Base-by-base conservation (phyloP, 2,113 vertebrate genomes). In the Otus sunia region DNA sequence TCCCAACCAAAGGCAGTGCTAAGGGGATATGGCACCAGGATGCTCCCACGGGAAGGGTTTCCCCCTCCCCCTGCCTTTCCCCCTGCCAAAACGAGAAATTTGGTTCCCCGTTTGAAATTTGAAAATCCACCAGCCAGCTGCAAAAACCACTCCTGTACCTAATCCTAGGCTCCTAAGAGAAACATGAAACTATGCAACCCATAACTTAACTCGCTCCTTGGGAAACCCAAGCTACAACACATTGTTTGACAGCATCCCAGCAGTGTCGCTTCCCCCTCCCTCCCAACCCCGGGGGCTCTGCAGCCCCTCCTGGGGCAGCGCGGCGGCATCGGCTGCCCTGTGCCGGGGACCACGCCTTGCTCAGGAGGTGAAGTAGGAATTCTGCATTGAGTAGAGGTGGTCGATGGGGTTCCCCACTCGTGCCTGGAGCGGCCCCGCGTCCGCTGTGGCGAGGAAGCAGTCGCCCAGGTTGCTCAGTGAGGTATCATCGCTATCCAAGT, bases 381-480 rank as follows among this genome's bases (percentile, higher is more conserved):
- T 99, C 98, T 99, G 99, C 99, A 99, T 99, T 94, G 99, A 99
- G 97, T 99, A 99, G 81, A 99, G 99, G 80, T 99, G 98, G 96
- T 99, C 99, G 10, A 99, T 99, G 47, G 99, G 99, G 86, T 99
- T 99, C 82, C 99, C 99, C 90, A 98, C 97, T 83, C 98, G 95
- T 21, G 98, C 92, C 95, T 98, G 98, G 81, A 98, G 98, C 0
- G 99, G 95, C 8, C 98, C 99, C 1, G 98, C 93, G 11, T 99
- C 99, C 0, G 98, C 97, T 4, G 98, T 97, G 52, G 98, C 97
- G 12, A 99, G 98, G 96, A 99, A 98, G 96, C 98, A 99, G 97
- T 99, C 98, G 0, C 98, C 97, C 94, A 99, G 95, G 91, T 98
- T 99, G 97, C 98, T 99, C 93, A 99, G 98, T 91, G 98, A 98